Evolutionary conservation across 2,888 invertebrate species (phyloP).

Genomic region (Drepanosiphum platanoidis): DNA sequence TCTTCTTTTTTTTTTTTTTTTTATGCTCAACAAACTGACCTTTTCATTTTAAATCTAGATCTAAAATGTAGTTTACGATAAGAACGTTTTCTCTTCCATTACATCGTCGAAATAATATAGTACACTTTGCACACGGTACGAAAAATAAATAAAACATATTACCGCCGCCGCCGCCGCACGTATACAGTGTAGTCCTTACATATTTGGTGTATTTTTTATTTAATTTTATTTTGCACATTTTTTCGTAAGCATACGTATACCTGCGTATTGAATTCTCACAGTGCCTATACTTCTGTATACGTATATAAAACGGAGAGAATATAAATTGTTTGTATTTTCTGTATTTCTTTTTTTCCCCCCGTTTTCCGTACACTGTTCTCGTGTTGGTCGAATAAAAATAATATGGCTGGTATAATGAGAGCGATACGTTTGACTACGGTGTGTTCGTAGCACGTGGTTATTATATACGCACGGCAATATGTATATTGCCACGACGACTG

Average conservation of each 20-base stretch:
- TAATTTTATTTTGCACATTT: background rate
- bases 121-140: background rate
- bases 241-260: background rate
- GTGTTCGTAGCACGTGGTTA: background rate
- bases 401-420: background rate
- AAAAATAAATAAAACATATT: slow-evolving; percentile 9
- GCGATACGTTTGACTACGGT: background rate
- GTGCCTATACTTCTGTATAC: no score
- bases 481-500: background rate
- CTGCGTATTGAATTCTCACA: slow-evolving; percentile 10
- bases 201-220: background rate
- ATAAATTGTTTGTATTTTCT: background rate
- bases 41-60: slow-evolving; percentile 17
- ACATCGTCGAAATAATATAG: slow-evolving; percentile 1
- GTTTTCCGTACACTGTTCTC: background rate
- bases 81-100: slow-evolving; percentile 6
- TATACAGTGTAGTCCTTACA: background rate
- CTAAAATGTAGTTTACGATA: slow-evolving; percentile 17
- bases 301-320: background rate
- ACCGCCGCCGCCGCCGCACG: background rate
- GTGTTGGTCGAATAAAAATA: background rate
- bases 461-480: no score
- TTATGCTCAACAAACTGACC: slow-evolving; percentile 11
- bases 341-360: background rate
- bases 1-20: slow-evolving; percentile 7